Percentiles rank a stretch among this genome's conserved stretches.
Conservation (phyloP, 2,113 vertebrate genomes). For the Sarotherodon lohbergeri region DNA sequence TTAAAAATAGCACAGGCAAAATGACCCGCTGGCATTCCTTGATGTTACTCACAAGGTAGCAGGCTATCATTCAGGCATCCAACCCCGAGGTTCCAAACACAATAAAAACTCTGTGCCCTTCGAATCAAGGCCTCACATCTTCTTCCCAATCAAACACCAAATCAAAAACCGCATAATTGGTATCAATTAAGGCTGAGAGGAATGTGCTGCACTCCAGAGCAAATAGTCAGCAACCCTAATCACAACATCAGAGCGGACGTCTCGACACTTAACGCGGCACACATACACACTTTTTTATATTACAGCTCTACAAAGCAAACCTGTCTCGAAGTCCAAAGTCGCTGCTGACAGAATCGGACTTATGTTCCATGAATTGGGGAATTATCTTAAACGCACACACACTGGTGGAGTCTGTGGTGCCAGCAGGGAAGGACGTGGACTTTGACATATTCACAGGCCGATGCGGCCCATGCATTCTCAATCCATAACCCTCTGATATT, state of each 20-base stretch:
- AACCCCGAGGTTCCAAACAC: constrained; percentile 38
- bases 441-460: background rate
- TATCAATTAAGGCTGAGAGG: constrained; percentile 61
- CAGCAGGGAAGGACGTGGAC: background rate
- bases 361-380: background rate
- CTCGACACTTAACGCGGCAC: background rate
- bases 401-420: background rate
- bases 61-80: constrained; percentile 40
- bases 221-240: constrained; percentile 52
- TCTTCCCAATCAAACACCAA: constrained; percentile 51
- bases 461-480: background rate
- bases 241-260: constrained; percentile 49
- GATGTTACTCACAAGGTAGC: constrained; percentile 32
- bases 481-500: constrained; percentile 52
- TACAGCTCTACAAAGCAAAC: background rate
- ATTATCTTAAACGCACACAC: background rate
- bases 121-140: constrained; percentile 13
- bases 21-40: constrained; percentile 6
- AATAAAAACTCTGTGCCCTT: constrained; percentile 52
- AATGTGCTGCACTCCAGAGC: constrained; percentile 53
- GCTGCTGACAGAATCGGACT: background rate
- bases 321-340: background rate
- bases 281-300: background rate
- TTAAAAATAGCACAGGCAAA: background rate
- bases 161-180: constrained; percentile 62